A percentile compares a stretch with the other conserved stretches of the same genome.
phyloP scores from a whole-genome alignment of 1,140 invertebrate genomes.

The Argopecten irradians region DNA sequence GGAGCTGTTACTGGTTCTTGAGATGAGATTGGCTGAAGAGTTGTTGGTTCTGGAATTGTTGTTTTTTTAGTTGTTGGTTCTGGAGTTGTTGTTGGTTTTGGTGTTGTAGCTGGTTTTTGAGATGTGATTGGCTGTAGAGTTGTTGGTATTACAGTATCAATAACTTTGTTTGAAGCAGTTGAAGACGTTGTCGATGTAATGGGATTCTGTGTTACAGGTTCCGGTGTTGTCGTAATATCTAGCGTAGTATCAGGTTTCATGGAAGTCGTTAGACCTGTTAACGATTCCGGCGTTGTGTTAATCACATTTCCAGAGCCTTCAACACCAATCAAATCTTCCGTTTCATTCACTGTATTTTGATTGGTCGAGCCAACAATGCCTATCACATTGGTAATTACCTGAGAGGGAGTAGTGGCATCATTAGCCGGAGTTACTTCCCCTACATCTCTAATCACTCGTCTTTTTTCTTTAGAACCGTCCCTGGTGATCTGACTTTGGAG shows the following conservation, averaged over 20 bases:
- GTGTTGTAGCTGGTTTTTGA: background rate
- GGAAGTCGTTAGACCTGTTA: background rate
- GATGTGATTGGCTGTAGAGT: background rate
- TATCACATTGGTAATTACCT: background rate
- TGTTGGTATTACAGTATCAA: background rate
- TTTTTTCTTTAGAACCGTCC: background rate
- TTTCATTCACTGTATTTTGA: background rate
- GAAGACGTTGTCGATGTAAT: background rate
- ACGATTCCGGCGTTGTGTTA: background rate
- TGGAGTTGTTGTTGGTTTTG: background rate
- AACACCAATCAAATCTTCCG: background rate
- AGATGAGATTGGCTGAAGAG: background rate
- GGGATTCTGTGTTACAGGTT: background rate
- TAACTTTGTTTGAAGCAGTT: too few species aligned
- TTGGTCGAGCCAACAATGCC: background rate
- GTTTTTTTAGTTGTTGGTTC: background rate
- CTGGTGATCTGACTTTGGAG: background rate
- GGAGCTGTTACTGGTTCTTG: slow-evolving; percentile 25
- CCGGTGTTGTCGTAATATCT: background rate
- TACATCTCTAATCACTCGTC: background rate
- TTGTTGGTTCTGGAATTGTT: background rate
- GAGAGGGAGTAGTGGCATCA: background rate
- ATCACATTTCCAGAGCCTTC: background rate
- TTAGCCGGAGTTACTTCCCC: background rate
- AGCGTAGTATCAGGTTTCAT: background rate